phyloP scores from a whole-genome alignment of 2,797 vertebrate species.

The Sebastes hubbsi region DNA sequence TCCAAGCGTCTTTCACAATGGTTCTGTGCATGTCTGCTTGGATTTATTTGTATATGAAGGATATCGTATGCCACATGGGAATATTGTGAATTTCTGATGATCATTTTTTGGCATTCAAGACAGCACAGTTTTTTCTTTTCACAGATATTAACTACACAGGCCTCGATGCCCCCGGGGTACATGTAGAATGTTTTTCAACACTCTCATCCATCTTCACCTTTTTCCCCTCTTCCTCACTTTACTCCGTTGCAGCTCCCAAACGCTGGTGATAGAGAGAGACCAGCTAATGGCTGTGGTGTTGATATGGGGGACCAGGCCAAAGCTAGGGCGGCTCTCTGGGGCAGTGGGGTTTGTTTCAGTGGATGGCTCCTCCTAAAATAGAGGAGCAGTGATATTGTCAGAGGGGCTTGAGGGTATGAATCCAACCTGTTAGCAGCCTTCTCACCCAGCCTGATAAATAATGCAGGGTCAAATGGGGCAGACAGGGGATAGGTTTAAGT shows the following conservation, averaged over 20 bases:
- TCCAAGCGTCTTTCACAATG: conserved; percentile 13
- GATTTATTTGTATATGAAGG: conserved; percentile 3
- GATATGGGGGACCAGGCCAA: conserved; percentile 43
- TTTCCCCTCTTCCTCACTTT: conserved; percentile 4
- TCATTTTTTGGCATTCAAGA: conserved; percentile 13
- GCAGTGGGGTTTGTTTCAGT: conserved; percentile 21
- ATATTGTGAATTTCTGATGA: neutral
- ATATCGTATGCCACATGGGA: neutral
- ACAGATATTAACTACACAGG: conserved; percentile 7
- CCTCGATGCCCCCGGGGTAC: neutral
- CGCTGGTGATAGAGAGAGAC: conserved; percentile 42
- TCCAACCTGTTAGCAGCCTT: conserved; percentile 54
- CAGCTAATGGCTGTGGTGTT: conserved; percentile 65
- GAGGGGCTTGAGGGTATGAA: conserved; percentile 25
- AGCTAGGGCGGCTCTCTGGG: conserved; percentile 43
- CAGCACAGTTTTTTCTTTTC: neutral
- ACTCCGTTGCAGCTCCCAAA: conserved; percentile 27
- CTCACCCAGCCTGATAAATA: conserved; percentile 61
- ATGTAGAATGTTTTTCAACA: conserved; percentile 56
- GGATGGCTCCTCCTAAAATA: conserved; percentile 44
- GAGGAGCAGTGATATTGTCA: conserved; percentile 36
- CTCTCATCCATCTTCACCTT: conserved; percentile 50
- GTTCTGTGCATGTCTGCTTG: neutral
- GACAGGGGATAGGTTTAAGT: conserved; percentile 34
- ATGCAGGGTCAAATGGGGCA: conserved; percentile 58